These are phyloP conservation scores for Tenthredo notha DNA, from an alignment of 2,888 invertebrate species.

Conservation along the genomic window DNA sequence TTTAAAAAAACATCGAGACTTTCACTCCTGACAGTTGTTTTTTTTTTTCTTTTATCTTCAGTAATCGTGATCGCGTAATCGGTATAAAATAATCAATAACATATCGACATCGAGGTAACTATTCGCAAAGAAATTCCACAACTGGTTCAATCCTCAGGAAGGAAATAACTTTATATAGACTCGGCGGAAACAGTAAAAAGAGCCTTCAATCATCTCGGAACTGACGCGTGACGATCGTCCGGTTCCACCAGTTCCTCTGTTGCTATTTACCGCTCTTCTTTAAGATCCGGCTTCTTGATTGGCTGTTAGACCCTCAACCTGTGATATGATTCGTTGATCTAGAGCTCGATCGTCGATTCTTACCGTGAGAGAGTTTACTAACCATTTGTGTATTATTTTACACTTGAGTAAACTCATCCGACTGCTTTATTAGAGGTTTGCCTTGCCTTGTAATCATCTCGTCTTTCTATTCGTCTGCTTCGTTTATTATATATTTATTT, in stretches of 20 bases:
- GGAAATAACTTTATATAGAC: slow-evolving; percentile 74
- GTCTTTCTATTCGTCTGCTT: slow-evolving; percentile 12
- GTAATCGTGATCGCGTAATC: slow-evolving; percentile 1
- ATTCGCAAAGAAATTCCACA: slow-evolving; percentile 66
- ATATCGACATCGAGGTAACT: slow-evolving; percentile 52
- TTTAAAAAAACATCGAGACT: background rate
- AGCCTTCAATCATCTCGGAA: slow-evolving; percentile 66
- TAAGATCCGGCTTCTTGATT: slow-evolving; percentile 26
- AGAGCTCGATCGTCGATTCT: background rate
- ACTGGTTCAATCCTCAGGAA: slow-evolving; percentile 68
- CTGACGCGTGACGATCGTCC: slow-evolving; percentile 75
- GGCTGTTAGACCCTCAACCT: background rate
- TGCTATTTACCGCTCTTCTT: slow-evolving; percentile 33
- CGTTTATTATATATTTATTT: slow-evolving; percentile 7
- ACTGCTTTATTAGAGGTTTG: slow-evolving; percentile 39
- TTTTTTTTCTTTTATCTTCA: background rate
- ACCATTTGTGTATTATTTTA: slow-evolving; percentile 46
- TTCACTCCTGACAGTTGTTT: background rate
- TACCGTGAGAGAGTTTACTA: slow-evolving; percentile 49
- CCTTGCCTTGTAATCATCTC: slow-evolving; percentile 21
- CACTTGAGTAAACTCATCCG: slow-evolving; percentile 41
- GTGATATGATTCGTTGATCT: slow-evolving; percentile 25
- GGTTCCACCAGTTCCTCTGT: slow-evolving; percentile 59
- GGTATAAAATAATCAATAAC: background rate
- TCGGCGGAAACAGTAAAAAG: slow-evolving; percentile 60